These are phyloP conservation scores for Trachelipus rathkii DNA, from an alignment of 1,140 invertebrate species.

Conservation along the genomic window DNA sequence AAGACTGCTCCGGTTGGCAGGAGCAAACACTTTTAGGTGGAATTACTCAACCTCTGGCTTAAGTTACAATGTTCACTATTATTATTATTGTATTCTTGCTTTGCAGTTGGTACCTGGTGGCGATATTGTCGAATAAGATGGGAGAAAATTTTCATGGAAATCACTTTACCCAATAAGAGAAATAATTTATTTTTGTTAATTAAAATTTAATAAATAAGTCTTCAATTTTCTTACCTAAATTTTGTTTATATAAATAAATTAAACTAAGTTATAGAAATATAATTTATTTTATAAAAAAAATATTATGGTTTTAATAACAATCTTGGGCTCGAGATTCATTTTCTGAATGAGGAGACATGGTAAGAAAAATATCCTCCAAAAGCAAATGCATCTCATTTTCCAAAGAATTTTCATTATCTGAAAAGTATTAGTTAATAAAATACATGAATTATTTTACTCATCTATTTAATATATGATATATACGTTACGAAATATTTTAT, in stretches of 20 bases:
- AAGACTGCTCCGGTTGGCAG: too few relatives aligned
- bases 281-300: background rate
- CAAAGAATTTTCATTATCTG: background rate
- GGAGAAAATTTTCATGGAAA: background rate
- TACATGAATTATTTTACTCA: too few relatives aligned
- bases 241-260: background rate
- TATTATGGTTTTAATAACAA: background rate
- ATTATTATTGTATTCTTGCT: background rate
- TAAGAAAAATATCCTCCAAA: background rate
- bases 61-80: too few relatives aligned
- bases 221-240: too few relatives aligned
- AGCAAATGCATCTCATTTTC: background rate
- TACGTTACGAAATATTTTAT: too few relatives aligned
- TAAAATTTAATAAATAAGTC: background rate
- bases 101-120: conserved; percentile 1
- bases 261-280: background rate
- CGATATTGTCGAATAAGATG: background rate
- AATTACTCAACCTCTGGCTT: too few relatives aligned
- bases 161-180: background rate
- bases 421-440: background rate
- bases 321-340: background rate
- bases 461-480: too few relatives aligned
- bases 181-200: background rate
- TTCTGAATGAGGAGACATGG: background rate
- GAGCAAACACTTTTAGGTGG: too few relatives aligned